These are phyloP conservation scores for Gambusia affinis DNA, from an alignment of 2,113 vertebrate species.

Conservation along the genomic window DNA sequence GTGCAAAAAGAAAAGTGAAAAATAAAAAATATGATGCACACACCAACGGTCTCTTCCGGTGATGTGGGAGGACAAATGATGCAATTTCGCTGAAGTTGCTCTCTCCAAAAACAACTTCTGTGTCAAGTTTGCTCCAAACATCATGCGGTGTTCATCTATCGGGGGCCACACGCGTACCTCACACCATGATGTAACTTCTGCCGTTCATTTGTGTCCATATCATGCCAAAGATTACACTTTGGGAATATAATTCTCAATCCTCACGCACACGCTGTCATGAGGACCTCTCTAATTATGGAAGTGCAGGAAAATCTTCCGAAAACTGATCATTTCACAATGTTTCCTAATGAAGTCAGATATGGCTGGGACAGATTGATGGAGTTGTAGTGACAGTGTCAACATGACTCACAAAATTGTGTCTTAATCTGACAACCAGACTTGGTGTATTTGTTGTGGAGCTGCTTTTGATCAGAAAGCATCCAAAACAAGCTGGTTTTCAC, in stretches of 20 bases:
- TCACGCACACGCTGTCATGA: conserved; percentile 71
- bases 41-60: conserved; percentile 29
- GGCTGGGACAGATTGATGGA: conserved; percentile 31
- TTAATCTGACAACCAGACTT: conserved; percentile 30
- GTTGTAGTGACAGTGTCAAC: conserved; percentile 45
- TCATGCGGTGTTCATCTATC: conserved; percentile 37
- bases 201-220: conserved; percentile 60
- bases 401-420: conserved; percentile 25
- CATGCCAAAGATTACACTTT: conserved; percentile 62
- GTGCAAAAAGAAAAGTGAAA: conserved; percentile 13
- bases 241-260: conserved; percentile 68
- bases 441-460: neutral
- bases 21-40: conserved; percentile 14
- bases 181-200: conserved; percentile 64
- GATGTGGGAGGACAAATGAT: conserved; percentile 48
- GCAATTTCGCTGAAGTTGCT: conserved; percentile 30
- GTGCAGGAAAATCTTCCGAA: conserved; percentile 43
- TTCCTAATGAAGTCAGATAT: conserved; percentile 22
- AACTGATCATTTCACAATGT: conserved; percentile 25
- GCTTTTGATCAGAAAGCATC: conserved; percentile 31
- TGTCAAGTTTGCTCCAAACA: conserved; percentile 55
- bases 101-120: conserved; percentile 66
- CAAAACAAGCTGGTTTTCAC: conserved; percentile 15
- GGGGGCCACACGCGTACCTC: conserved; percentile 52
- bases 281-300: conserved; percentile 59